Evolutionary conservation across 2,888 invertebrate genomes (phyloP).

Genomic region (Monopis laevigella): DNA sequence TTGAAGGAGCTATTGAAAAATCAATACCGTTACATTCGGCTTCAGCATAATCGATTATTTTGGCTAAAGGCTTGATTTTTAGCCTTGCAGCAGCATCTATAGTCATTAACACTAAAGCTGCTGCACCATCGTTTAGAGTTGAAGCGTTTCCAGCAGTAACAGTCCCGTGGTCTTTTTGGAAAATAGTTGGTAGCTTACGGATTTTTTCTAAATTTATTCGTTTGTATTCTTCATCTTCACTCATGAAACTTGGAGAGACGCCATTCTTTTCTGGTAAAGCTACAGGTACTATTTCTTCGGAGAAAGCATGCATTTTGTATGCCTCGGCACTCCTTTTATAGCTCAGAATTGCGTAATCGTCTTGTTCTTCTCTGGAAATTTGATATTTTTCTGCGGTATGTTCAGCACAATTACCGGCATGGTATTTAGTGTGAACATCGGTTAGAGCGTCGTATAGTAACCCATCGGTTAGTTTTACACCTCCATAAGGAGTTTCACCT

Average conservation of each 20-base stretch:
- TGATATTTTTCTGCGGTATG: slow-evolving; percentile 92
- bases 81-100: slow-evolving; percentile 76
- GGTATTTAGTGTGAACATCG: slow-evolving; percentile 96
- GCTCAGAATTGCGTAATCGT: slow-evolving; percentile 91
- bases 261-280: slow-evolving; percentile 84
- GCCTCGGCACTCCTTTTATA: slow-evolving; percentile 90
- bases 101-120: slow-evolving; percentile 89
- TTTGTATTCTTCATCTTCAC: slow-evolving; percentile 95
- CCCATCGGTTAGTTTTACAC: slow-evolving; percentile 89
- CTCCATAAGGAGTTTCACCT: slow-evolving; percentile 92
- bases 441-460: slow-evolving; percentile 95
- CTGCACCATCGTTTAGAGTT: slow-evolving; percentile 96
- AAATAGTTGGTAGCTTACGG: slow-evolving; percentile 84
- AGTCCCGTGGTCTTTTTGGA: slow-evolving; percentile 93
- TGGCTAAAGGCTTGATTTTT: slow-evolving; percentile 87
- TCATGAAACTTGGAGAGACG: slow-evolving; percentile 78
- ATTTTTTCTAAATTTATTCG: slow-evolving; percentile 95
- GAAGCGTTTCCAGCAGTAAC: slow-evolving; percentile 99
- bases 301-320: slow-evolving; percentile 79
- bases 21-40: slow-evolving; percentile 96
- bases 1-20: slow-evolving; percentile 96
- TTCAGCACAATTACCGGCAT: slow-evolving; percentile 99
- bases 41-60: slow-evolving; percentile 91
- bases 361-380: slow-evolving; percentile 89
- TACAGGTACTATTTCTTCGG: slow-evolving; percentile 85